Percentiles rank a stretch among this genome's conserved stretches.
These are phyloP conservation scores for Lysiphlebus fabarum DNA, from an alignment of 1,140 invertebrate genomes.

Conservation along the genomic window DNA sequence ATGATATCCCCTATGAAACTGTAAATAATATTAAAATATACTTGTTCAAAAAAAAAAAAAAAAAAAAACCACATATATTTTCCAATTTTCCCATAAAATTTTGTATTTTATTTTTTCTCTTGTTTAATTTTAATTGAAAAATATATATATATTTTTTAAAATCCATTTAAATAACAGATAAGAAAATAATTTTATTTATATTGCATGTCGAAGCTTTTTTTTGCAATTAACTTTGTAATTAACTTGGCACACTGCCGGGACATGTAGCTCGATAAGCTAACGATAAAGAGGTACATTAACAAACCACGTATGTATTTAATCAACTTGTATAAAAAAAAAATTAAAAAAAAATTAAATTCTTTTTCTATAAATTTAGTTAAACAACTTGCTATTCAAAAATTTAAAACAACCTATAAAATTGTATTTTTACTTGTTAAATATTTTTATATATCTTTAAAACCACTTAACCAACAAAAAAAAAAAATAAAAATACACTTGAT, in stretches of 20 bases:
- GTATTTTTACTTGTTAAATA: background rate
- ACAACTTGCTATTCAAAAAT: constrained; percentile 4
- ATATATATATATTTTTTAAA: background rate
- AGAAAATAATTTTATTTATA: background rate
- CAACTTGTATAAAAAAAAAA: background rate
- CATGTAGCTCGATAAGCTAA: constrained; percentile 14
- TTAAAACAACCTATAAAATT: background rate
- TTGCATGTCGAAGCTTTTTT: constrained; percentile 23
- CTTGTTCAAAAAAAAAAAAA: too few relatives aligned
- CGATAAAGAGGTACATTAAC: constrained; percentile 9
- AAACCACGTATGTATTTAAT: background rate
- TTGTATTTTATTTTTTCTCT: background rate
- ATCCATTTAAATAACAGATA: background rate
- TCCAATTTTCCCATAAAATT: too few relatives aligned
- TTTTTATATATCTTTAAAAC: constrained; percentile 8
- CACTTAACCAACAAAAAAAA: constrained; percentile 15
- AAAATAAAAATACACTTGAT: background rate
- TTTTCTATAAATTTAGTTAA: constrained; percentile 14
- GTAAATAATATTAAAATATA: background rate
- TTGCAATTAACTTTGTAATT: constrained; percentile 26
- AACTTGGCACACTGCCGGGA: constrained; percentile 16
- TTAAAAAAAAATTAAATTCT: constrained; percentile 2
- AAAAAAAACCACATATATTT: too few relatives aligned
- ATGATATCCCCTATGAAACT: background rate
- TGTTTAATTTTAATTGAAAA: background rate